Evolutionary conservation across 2,797 vertebrate genomes (phyloP).

Genomic region (Eulemur albifrons): DNA sequence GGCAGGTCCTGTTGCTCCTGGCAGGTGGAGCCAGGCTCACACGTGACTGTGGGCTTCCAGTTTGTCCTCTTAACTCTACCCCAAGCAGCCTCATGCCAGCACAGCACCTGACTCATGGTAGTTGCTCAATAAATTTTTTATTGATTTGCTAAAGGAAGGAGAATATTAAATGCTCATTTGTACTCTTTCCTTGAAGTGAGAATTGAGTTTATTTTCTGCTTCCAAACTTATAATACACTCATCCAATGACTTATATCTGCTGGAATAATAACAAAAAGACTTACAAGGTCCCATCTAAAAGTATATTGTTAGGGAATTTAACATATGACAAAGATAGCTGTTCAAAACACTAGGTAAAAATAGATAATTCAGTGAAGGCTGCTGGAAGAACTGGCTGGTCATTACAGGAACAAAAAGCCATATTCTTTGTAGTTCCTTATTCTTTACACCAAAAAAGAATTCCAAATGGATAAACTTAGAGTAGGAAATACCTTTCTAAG

Average conservation of each 20-base stretch:
- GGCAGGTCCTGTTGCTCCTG: background rate
- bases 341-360: background rate
- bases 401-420: background rate
- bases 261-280: background rate
- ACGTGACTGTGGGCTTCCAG: background rate
- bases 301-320: background rate
- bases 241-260: background rate
- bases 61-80: background rate
- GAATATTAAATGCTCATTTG: background rate
- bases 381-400: background rate
- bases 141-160: background rate
- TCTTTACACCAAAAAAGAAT: background rate
- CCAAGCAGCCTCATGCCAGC: background rate
- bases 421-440: background rate
- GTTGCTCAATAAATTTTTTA: background rate
- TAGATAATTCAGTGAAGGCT: background rate
- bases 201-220: background rate
- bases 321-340: background rate
- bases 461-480: slow-evolving; percentile 5
- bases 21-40: no score
- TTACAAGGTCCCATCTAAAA: background rate
- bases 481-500: slow-evolving; percentile 27
- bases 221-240: background rate
- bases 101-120: background rate
- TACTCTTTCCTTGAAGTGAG: background rate